These are phyloP conservation scores for Maniola jurtina DNA, from an alignment of 1,140 invertebrate genomes.

Conservation along the genomic window DNA sequence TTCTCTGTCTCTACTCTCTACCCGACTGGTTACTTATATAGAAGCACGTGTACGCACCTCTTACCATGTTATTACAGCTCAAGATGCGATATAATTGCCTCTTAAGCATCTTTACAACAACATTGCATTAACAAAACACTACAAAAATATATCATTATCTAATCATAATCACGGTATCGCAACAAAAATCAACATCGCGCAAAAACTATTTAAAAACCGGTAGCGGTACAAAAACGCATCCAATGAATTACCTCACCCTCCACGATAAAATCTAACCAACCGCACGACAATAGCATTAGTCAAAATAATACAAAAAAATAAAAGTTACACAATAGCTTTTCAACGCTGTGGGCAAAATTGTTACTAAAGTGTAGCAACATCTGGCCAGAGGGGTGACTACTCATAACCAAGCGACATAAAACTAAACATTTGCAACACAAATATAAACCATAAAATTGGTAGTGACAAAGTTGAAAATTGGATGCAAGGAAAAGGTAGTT, in stretches of 20 bases:
- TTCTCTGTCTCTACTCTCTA: background rate
- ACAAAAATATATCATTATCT: slow-evolving; percentile 30
- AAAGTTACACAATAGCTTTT: slow-evolving; percentile 65
- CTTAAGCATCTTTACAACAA: slow-evolving; percentile 21
- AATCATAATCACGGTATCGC: slow-evolving; percentile 7
- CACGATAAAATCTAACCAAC: slow-evolving; percentile 73
- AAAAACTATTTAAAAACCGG: slow-evolving; percentile 60
- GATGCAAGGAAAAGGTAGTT: background rate
- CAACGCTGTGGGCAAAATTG: slow-evolving; percentile 72
- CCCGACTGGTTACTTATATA: background rate
- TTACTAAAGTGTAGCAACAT: slow-evolving; percentile 76
- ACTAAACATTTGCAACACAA: background rate
- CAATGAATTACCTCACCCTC: slow-evolving; percentile 67
- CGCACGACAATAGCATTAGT: slow-evolving; percentile 74
- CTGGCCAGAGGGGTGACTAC: slow-evolving; percentile 60
- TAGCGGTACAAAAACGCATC: slow-evolving; percentile 63
- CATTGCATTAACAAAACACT: slow-evolving; percentile 24
- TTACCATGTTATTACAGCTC: background rate
- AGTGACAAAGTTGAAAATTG: slow-evolving; percentile 5
- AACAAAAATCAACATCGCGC: slow-evolving; percentile 39
- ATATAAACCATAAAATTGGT: background rate
- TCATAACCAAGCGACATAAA: slow-evolving; percentile 16
- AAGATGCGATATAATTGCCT: slow-evolving; percentile 5
- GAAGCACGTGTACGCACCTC: too few relatives aligned
- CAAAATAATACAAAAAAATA: slow-evolving; percentile 74